Conservation (phyloP, 2,113 vertebrate genomes). For the Micromys minutus region DNA sequence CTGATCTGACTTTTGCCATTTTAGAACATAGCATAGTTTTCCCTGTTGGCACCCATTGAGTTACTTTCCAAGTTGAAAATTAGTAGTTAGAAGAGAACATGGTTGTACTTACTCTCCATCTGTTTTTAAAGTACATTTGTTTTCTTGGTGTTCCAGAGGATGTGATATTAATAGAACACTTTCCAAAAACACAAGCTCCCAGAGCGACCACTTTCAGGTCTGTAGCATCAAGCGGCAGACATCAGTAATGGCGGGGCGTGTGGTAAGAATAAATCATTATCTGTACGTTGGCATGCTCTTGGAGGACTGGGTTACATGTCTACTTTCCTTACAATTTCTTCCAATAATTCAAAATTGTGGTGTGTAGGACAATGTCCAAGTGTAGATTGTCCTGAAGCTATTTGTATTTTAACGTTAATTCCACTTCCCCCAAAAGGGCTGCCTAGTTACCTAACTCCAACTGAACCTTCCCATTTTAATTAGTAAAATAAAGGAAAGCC, state of each 20-base stretch:
- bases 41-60: background rate
- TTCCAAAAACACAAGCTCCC: background rate
- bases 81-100: constrained; percentile 32
- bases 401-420: no score
- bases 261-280: constrained; percentile 10
- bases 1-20: background rate
- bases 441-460: no score
- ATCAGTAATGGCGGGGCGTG: background rate
- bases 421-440: no score
- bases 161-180: background rate
- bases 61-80: constrained; percentile 60
- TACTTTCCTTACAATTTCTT: background rate
- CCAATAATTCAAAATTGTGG: background rate
- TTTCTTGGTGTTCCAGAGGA: constrained; percentile 47
- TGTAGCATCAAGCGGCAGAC: background rate
- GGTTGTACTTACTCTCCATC: constrained; percentile 19
- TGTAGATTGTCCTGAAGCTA: no score
- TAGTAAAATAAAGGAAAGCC: no score
- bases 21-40: constrained; percentile 21
- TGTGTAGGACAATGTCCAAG: constrained; percentile 31
- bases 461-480: no score
- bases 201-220: background rate
- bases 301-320: constrained; percentile 30
- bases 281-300: background rate
- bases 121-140: constrained; percentile 66